Conservation (phyloP, 2,113 vertebrate species). For the Sminthopsis crassicaudata region DNA sequence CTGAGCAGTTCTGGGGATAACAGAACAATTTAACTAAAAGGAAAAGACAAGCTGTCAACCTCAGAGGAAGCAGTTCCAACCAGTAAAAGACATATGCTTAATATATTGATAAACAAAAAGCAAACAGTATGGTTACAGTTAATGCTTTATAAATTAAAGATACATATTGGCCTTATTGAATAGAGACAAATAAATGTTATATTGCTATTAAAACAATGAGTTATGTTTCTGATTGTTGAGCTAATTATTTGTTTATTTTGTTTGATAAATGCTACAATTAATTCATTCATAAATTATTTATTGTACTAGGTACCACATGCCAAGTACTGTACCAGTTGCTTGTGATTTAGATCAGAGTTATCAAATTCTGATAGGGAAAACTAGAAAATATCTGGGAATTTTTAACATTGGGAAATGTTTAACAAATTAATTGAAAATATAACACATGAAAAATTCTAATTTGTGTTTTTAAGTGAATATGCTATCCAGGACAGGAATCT, state of each 20-base stretch:
- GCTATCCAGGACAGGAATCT: neutral
- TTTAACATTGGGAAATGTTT: neutral
- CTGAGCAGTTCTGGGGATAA: neutral
- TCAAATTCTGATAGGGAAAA: neutral
- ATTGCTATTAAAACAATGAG: neutral
- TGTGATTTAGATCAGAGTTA: neutral
- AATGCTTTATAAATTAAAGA: neutral
- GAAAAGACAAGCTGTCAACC: neutral
- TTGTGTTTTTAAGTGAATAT: neutral
- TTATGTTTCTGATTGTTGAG: neutral
- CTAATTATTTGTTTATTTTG: neutral
- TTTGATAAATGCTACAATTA: neutral
- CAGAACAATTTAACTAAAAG: constrained; percentile 47
- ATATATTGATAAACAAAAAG: neutral
- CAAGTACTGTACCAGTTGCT: neutral
- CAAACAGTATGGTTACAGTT: neutral
- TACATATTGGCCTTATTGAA: neutral
- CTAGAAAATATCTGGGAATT: neutral
- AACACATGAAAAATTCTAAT: neutral
- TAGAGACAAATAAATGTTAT: neutral
- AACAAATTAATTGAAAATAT: neutral
- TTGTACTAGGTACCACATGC: neutral
- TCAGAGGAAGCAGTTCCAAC: constrained; percentile 1
- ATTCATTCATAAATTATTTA: neutral
- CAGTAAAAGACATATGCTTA: neutral